Evolutionary conservation across 1,140 invertebrate species (phyloP), one percentile per base, ranked within the genome.

Genomic region (Trissolcus basalis): DNA sequence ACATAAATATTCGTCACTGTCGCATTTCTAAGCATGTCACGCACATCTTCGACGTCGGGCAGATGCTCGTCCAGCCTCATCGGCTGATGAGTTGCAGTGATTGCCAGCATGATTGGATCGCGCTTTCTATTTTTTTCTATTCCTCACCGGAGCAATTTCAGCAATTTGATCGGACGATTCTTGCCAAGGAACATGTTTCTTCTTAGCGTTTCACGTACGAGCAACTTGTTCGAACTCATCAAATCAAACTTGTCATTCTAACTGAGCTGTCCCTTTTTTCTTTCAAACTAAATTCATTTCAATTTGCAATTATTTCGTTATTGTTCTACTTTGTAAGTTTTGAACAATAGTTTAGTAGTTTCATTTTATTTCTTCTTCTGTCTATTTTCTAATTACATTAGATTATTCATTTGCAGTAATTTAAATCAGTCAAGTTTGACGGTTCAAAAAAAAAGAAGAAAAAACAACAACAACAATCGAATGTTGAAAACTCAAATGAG

Each of bases 1-100:
- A 89, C 87, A 71, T 88, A 89, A 83, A 87, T 82, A 61, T 86
- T 86, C 9, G 86, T 85, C 79, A 89, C 85, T 74, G 82, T 83
- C 70, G 83, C 82, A 70, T 82, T 87, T 80, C 87, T 87, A 72
- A 86, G 82, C 83, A 88, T 87, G 73, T 88, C 85, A 79, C 86
- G 82, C 68, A 87, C 82, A 76, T 88, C 87, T 78, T 88, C 86
- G 68, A 85, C 83, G 69, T 88, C 87, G 3, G 19, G 19, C 19
- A 27, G 19, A 27, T 27, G 19, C 19, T 27, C 19, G 19, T 27
- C 19, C 55, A 82, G 77, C 59, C 81, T 83, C 60, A 82, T 82
- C n/a, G 81, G 79, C 75, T 65, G 86, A 83, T 79, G 85, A 51
- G 81, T 82, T 70, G 85, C 77, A 74, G 83, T 83, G 56, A 85